Conservation (phyloP, 2,888 invertebrate species). For the Biston betularia region DNA sequence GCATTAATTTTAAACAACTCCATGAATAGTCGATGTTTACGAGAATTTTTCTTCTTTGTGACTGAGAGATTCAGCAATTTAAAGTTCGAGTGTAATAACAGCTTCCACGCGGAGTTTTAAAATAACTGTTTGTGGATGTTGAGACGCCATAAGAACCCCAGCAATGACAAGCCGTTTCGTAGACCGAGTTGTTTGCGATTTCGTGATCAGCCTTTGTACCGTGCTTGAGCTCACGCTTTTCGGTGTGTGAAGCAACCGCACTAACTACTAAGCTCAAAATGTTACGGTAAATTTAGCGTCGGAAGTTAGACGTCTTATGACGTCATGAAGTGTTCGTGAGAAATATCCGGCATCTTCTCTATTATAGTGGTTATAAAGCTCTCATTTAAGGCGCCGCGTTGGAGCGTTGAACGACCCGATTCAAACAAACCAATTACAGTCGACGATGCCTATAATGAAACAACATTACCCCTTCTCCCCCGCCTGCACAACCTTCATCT, state of each 20-base stretch:
- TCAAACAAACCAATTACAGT: constrained; percentile 26
- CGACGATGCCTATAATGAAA: constrained; percentile 24
- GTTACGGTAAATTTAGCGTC: too few relatives aligned
- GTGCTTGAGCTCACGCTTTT: too few relatives aligned
- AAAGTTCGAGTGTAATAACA: constrained; percentile 20
- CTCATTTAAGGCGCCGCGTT: constrained; percentile 2
- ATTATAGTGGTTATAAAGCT: constrained; percentile 14
- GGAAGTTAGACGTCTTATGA: neutral
- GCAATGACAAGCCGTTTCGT: too few relatives aligned
- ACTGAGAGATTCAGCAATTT: constrained; percentile 16
- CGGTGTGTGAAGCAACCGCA: too few relatives aligned
- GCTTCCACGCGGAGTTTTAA: neutral
- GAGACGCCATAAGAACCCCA: too few relatives aligned
- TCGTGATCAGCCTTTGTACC: too few relatives aligned
- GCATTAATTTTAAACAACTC: constrained; percentile 30
- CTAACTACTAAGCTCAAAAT: too few relatives aligned
- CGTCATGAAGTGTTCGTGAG: neutral
- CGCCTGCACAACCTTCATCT: neutral
- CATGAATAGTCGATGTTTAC: constrained; percentile 30
- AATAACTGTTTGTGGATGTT: too few relatives aligned
- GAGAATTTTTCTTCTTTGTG: constrained; percentile 26
- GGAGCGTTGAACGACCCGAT: constrained; percentile 12
- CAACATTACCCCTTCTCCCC: constrained; percentile 17
- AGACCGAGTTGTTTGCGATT: too few relatives aligned
- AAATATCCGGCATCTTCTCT: constrained; percentile 10